These are phyloP conservation scores for Agrilus biguttatus DNA, from an alignment of 2,888 invertebrate species.

Conservation along the genomic window DNA sequence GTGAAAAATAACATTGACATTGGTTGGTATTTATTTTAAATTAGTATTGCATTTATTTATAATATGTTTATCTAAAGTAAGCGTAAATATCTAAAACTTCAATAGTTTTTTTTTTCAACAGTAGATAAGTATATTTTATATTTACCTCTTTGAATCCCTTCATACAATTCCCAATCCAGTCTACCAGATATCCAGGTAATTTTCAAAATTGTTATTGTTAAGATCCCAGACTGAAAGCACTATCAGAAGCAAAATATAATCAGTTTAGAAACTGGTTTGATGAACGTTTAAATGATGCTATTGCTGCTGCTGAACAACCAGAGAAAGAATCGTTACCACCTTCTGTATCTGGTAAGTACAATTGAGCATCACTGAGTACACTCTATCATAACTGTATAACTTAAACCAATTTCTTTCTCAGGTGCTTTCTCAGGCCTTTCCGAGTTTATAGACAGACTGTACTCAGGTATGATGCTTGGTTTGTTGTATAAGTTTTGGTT, in stretches of 20 bases:
- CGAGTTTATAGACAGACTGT: constrained; percentile 33
- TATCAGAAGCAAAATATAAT: constrained; percentile 53
- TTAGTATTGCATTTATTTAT: constrained; percentile 1
- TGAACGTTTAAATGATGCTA: constrained; percentile 70
- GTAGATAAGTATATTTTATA: no score
- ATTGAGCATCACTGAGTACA: constrained; percentile 23
- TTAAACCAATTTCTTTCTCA: constrained; percentile 19
- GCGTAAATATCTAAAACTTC: neutral
- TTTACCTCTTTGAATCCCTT: neutral
- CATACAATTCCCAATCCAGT: neutral
- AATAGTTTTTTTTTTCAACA: neutral
- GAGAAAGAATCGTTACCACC: constrained; percentile 17
- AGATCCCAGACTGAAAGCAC: constrained; percentile 71
- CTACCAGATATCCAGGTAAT: neutral
- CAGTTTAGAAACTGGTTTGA: constrained; percentile 70
- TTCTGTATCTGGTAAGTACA: constrained; percentile 23
- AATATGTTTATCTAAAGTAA: neutral
- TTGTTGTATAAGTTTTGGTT: constrained; percentile 7
- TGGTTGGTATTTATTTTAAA: constrained; percentile 36
- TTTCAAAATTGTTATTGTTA: constrained; percentile 4
- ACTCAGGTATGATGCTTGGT: constrained; percentile 34
- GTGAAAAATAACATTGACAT: constrained; percentile 63
- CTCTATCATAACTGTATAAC: constrained; percentile 15
- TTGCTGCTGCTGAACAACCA: constrained; percentile 54
- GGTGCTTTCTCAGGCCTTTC: constrained; percentile 30